phyloP scores from a whole-genome alignment of 1,140 invertebrate species.

The Aphidius gifuensis region DNA sequence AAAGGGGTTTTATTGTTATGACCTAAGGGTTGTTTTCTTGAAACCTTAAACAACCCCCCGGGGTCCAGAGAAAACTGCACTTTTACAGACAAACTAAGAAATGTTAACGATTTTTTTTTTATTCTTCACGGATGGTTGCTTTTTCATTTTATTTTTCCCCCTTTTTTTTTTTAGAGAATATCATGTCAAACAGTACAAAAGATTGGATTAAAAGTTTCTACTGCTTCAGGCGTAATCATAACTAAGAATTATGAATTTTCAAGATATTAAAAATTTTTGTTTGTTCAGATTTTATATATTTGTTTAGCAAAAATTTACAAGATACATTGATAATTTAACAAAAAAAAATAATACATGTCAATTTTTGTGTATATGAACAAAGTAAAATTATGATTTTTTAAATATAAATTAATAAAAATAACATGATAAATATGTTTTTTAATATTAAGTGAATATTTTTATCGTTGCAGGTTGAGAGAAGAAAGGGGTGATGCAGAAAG shows the following conservation, averaged over 20 bases:
- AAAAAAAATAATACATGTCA: too few species aligned
- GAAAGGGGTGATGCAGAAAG: conserved; percentile 77
- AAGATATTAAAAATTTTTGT: too few species aligned
- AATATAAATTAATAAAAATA: conserved; percentile 12
- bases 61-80: conserved; percentile 8
- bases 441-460: conserved; percentile 15
- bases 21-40: conserved; percentile 15
- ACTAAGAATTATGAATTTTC: background rate
- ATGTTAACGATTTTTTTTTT: conserved; percentile 36
- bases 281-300: background rate
- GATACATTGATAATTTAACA: background rate
- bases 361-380: too few species aligned
- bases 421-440: background rate
- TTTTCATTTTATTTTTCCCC: background rate
- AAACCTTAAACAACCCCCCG: background rate
- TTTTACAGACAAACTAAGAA: conserved; percentile 23
- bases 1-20: conserved; percentile 30
- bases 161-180: conserved; percentile 3
- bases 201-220: conserved; percentile 37
- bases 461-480: conserved; percentile 75
- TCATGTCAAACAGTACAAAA: conserved; percentile 33
- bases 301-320: background rate
- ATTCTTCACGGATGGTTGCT: background rate
- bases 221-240: conserved; percentile 1
- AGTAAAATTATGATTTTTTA: conserved; percentile 38